Evolutionary conservation across 2,888 invertebrate genomes (phyloP).

Genomic region (Stenchaetothrips biformis): DNA sequence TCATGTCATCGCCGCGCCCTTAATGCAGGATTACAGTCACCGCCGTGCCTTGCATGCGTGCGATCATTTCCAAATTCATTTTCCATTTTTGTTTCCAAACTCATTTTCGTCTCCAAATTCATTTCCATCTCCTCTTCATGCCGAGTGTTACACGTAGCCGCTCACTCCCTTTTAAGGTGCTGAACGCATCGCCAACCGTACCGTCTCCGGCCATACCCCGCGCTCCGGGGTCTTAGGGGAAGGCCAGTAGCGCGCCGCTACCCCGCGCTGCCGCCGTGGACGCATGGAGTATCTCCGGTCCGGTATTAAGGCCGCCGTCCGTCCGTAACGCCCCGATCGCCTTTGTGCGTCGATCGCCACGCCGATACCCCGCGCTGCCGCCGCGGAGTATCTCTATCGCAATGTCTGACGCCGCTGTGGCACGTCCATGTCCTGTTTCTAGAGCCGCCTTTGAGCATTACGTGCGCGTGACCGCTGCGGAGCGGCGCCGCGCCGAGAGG

Average conservation of each 20-base stretch:
- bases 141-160: not conserved
- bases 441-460: slow-evolving; percentile 52
- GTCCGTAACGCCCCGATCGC: not conserved
- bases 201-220: not conserved
- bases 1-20: not conserved
- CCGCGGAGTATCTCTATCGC: slow-evolving; percentile 27
- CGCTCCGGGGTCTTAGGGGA: not conserved
- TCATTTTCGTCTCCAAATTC: not conserved
- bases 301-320: not conserved
- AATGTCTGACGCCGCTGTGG: slow-evolving; percentile 17
- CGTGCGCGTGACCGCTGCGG: slow-evolving; percentile 50
- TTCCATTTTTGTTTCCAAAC: not conserved
- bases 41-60: slow-evolving; percentile 9
- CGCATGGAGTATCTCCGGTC: not conserved
- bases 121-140: not conserved
- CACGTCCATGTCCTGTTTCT: slow-evolving; percentile 36
- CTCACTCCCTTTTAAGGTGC: not conserved
- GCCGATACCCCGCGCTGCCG: no score
- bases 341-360: not conserved
- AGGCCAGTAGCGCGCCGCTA: not conserved
- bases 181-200: not conserved
- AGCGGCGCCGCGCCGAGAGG: slow-evolving; percentile 51
- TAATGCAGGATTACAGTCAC: not conserved
- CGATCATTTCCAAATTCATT: not conserved
- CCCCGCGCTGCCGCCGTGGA: not conserved